Base-by-base conservation (phyloP, 2,797 vertebrate species). In the Dendrocincla fuliginosa region DNA sequence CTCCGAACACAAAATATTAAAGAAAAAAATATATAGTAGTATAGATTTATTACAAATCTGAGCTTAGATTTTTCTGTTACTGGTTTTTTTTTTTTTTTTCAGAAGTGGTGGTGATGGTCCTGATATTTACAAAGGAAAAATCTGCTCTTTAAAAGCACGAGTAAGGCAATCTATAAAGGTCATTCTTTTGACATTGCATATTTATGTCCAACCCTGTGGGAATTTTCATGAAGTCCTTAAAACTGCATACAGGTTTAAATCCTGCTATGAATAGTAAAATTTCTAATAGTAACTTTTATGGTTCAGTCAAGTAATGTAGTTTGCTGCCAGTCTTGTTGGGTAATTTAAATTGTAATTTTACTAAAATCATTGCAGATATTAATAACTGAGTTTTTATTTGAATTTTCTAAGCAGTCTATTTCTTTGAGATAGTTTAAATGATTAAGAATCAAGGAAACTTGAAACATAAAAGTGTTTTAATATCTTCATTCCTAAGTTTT, bases 111-210 rank as follows among this genome's bases (percentile, higher is more conserved):
- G 90, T 69, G 97, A 96, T 95, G 93, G 91, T 70, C 93, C 92
- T 96, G 97, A 87, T 96, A 97, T 98, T 87, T 97, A 96, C 79
- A 98, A 96, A 90, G 98, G 98, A 77, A 99, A 97, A 97, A 99
- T 99, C 94, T 97, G 98, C 67, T 98, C 98, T 90, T 98, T 99
- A 87, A 99, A 99, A 98, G 99, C 99, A 94, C 98, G 99, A 90
- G 99, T 99, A 98, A 98, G 98, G 94, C 81, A 75, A 61, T 79
- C 44, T 56, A 11, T 95, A 87, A 85, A 94, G 87, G 50, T 97
- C 81, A 23, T 11, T 86, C 49, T 79, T 73, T 90, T 70, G 89
- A 28, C 46, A 74, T 47, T 81, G 46, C 55, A 44, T 94, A 75
- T 68, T 90, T 94, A 25, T 25, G 11, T 76, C 20, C 33, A 87